Evolutionary conservation across 2,888 invertebrate species (phyloP).

Genomic region (Orthonevra nobilis): DNA sequence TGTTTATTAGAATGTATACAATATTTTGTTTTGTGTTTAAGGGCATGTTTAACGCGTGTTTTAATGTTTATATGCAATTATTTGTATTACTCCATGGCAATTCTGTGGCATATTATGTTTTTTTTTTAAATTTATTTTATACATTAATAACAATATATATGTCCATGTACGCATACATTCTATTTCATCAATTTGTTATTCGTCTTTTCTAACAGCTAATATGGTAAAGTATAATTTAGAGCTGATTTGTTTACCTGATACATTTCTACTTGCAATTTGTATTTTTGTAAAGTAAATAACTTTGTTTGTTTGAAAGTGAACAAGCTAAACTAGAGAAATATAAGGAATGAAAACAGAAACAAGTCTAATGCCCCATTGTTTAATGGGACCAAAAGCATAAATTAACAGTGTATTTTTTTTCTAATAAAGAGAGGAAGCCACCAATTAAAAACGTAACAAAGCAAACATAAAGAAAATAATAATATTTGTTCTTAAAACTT

Average conservation of each 20-base stretch:
- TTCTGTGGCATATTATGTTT: constrained; percentile 64
- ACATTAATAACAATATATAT: constrained; percentile 47
- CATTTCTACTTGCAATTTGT: constrained; percentile 22
- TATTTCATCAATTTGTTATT: not conserved
- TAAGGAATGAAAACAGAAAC: constrained; percentile 7
- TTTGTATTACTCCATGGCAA: constrained; percentile 56
- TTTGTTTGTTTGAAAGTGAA: constrained; percentile 20
- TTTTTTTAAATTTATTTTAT: constrained; percentile 18
- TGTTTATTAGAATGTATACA: constrained; percentile 46
- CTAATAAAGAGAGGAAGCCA: constrained; percentile 66
- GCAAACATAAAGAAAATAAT: constrained; percentile 35
- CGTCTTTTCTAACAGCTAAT: constrained; percentile 8
- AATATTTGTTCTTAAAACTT: no score
- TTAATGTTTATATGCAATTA: constrained; percentile 18
- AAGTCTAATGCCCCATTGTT: constrained; percentile 24
- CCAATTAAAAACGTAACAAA: constrained; percentile 52
- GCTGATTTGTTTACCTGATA: constrained; percentile 40
- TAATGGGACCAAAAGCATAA: constrained; percentile 49
- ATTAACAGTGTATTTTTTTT: constrained; percentile 57
- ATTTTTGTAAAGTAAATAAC: constrained; percentile 35
- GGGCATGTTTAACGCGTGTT: constrained; percentile 31
- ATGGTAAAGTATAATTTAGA: constrained; percentile 35
- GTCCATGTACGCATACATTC: constrained; percentile 2
- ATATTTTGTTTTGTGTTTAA: constrained; percentile 29
- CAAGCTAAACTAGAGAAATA: constrained; percentile 6